Base-by-base conservation (phyloP, 2,797 vertebrate genomes). In the Thripadectes ignobilis region DNA sequence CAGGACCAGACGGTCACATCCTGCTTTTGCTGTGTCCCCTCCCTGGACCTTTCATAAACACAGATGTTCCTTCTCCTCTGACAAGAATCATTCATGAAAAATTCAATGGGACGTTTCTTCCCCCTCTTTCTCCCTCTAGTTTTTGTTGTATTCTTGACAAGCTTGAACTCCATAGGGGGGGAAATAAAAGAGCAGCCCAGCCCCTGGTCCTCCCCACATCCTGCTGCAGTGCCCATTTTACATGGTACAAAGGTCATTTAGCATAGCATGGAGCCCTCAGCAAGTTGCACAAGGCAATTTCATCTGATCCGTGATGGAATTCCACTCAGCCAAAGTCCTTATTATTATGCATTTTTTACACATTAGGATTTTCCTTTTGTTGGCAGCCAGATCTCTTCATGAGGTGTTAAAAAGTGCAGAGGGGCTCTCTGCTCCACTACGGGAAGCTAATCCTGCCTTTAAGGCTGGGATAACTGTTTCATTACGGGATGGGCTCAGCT, bases 331-430 rank as follows among this genome's bases (percentile, higher is more conserved):
- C 93, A 52, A 96, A 97, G 90, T 96, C 96, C 93, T 97, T 95
- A 94, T 97, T 94, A 96, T 97, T 95, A 93, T 93, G 96, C 94
- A 94, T 95, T 97, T 96, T 98, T 97, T 97, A 92, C 97, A 96
- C 96, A 97, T 95, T 93, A 97, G 96, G 97, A 91, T 98, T 97
- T 97, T 93, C 95, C 95, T 95, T 97, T 98, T 97, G 94, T 97
- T 96, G 95, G 93, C 74, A 93, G 94, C 96, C 94, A 93, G 96
- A 96, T 96, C 96, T 95, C 93, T 95, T 97, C 93, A 95, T 85
- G 95, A 97, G 97, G 95, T 96, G 94, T 96, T 97, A 97, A 97
- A 95, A 97, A 97, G 98, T 98, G 97, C 98, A 98, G 97, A 97
- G 96, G 97, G 98, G 97, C 98, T 98, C 97, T 97, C 94, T 96